Evolutionary conservation across 1,140 invertebrate genomes (phyloP), one percentile per base, ranked within the genome.

Genomic region (Cotesia chilonis): DNA sequence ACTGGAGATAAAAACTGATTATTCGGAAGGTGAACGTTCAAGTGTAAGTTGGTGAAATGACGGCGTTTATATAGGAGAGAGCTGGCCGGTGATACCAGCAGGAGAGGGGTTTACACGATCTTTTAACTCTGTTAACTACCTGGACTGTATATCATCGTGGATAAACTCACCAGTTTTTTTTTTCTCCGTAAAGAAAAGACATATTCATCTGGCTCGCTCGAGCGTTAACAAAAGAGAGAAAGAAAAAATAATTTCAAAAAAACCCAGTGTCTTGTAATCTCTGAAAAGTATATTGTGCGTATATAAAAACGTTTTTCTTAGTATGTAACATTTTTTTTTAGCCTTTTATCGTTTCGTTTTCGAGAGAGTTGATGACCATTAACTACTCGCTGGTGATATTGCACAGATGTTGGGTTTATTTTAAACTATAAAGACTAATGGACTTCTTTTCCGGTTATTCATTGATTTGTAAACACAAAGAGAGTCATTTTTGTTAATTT

Each of bases 41-140:
- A 73, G 59, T 73, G 72, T 38, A 69, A 63, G 68, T 37, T 37
- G 7, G 51, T 51, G 60, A 61, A 47, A 64, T 65, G 12, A 52
- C n/a, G 55, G 4, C 47, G 41, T 73, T 73, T 73, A 69, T 73
- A 73, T 69, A 73, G 66, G 59, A 68, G 67, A 73, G 69, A 51
- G 60, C 41, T 47, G 41, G 6, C 28, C 28, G 28, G 10, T 9
- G 41, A 47, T 6, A 47, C 41, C 10, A 6, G 41, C 28, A 47
- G 41, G 41, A 47, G 41, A 47, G 41, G 41, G 41, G 41, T 10
- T 47, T 47, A 47, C 47, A 41, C 54, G 65, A 67, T 51, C 51
- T 41, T 47, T 47, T 47, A 10, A 10, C 12, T 67, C 41, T 52
- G 28, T 2, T 28, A 28, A 28, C 20, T 67, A 67, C 65, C 38